Conservation (phyloP, 1,140 invertebrate species). For the Phymastichus coffea region DNA sequence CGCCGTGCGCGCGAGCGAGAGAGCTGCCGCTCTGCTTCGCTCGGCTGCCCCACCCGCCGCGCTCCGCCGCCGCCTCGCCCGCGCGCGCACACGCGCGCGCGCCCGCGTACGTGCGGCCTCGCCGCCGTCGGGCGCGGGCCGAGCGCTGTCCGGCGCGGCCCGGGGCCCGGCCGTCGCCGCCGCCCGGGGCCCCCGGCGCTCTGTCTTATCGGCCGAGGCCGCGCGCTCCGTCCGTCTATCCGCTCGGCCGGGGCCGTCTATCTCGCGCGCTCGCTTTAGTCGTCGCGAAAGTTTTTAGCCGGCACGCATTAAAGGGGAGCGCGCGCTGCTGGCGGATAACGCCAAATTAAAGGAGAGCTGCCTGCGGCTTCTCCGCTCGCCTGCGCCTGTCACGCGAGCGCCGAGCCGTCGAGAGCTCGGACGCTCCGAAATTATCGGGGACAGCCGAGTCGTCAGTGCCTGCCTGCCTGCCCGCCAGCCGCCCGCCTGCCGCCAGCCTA, state of each 20-base stretch:
- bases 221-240: conserved; percentile 34
- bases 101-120: conserved; percentile 32
- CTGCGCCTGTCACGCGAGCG: conserved; percentile 10
- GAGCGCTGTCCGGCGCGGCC: neutral
- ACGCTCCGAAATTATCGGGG: conserved; percentile 8
- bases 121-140: conserved; percentile 12
- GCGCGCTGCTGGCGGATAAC: conserved; percentile 47
- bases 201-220: conserved; percentile 29
- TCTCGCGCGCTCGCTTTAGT: conserved; percentile 47
- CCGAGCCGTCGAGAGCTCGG: neutral
- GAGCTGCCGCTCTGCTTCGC: conserved; percentile 21
- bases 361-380: neutral
- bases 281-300: conserved; percentile 55
- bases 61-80: conserved; percentile 6
- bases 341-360: conserved; percentile 43
- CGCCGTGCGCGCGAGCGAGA: conserved; percentile 23
- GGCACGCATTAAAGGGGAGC: conserved; percentile 54
- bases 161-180: conserved; percentile 4
- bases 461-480: no score
- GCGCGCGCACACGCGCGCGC: conserved; percentile 17
- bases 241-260: conserved; percentile 28
- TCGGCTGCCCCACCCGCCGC: conserved; percentile 8
- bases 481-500: no score
- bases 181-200: neutral
- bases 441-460: no score